Evolutionary conservation across 1,140 invertebrate species (phyloP), one percentile per base, ranked within the genome.

Genomic region (Drepana arcuata): DNA sequence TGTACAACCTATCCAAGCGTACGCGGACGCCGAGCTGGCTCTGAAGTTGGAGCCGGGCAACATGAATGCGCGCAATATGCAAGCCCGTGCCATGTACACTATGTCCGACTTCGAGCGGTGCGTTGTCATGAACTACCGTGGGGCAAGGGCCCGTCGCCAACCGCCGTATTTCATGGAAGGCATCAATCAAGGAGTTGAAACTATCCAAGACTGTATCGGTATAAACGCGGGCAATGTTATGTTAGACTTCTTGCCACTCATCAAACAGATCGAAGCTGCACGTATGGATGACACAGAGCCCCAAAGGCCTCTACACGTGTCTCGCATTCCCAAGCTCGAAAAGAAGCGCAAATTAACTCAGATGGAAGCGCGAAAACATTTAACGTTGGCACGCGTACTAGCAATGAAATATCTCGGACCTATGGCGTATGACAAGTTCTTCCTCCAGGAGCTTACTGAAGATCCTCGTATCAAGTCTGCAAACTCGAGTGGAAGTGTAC

Each of bases 71-170:
- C 51, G 71, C 9, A 85, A 85, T 21, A 81, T 85, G 61, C 84
- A 84, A 55, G 68, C 83, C n/a, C 65, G 81, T 1, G 84, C 83
- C n/a, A 79, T 84, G 48, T 86, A 86, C 41, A 73, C 85, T 1
- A 84, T 78, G 67, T 83, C 83, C 12, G 85, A 87, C 40, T 87
- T 87, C 52, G 86, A 87, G 54, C 68, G 82, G 41, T 85, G 82
- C 0, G 57, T 87, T 2, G 80, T 87, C 2, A 79, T 84, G 54
- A 87, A 86, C 48, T 72, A 63, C 23, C 58, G 84, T 7, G 67
- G 79, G 6, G 38, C 74, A 0, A 63, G 82, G 11, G 42, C 54
- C 21, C 61, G 86, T n/a, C 68, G 70, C 23, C 84, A 86, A 56
- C 86, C 86, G 5, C 84, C 85, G 24, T 83, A 84, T 38, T 86